A percentile compares a stretch with the other conserved stretches of the same genome.
phyloP scores from a whole-genome alignment of 2,888 invertebrate species.

The Brachyopa scutellaris region DNA sequence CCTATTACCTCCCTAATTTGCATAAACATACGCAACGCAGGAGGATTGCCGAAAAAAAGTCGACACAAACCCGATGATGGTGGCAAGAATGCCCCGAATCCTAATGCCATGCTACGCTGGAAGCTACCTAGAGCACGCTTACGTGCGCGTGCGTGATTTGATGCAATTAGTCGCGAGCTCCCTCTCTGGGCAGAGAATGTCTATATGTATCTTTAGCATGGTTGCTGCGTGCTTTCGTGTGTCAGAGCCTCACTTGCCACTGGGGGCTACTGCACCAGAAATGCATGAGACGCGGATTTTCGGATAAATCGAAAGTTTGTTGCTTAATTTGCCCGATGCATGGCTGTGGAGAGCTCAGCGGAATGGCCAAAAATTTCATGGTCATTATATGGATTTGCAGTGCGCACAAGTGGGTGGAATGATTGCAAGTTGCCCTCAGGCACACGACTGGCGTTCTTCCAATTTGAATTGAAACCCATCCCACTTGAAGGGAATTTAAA shows the following conservation, averaged over 20 bases:
- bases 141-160: constrained; percentile 65
- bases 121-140: constrained; percentile 70
- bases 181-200: constrained; percentile 3
- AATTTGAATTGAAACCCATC: constrained; percentile 4
- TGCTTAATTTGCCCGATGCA: constrained; percentile 62
- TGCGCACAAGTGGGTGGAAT: constrained; percentile 71
- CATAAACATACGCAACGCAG: constrained; percentile 39
- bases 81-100: constrained; percentile 68
- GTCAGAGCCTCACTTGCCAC: constrained; percentile 43
- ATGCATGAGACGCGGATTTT: constrained; percentile 70
- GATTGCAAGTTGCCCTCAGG: constrained; percentile 57
- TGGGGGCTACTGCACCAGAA: constrained; percentile 66
- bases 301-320: constrained; percentile 57
- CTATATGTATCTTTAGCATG: constrained; percentile 28
- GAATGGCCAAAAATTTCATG: constrained; percentile 70
- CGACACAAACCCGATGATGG: constrained; percentile 16
- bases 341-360: constrained; percentile 15
- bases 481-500: constrained; percentile 50
- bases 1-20: constrained; percentile 70
- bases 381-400: constrained; percentile 71
- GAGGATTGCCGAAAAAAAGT: constrained; percentile 2
- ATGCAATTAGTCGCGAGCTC: constrained; percentile 58
- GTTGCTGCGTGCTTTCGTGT: constrained; percentile 16
- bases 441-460: constrained; percentile 18
- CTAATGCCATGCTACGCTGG: constrained; percentile 62